Conservation (phyloP, 2,888 invertebrate genomes). For the Carpatolechia fugitivella region DNA sequence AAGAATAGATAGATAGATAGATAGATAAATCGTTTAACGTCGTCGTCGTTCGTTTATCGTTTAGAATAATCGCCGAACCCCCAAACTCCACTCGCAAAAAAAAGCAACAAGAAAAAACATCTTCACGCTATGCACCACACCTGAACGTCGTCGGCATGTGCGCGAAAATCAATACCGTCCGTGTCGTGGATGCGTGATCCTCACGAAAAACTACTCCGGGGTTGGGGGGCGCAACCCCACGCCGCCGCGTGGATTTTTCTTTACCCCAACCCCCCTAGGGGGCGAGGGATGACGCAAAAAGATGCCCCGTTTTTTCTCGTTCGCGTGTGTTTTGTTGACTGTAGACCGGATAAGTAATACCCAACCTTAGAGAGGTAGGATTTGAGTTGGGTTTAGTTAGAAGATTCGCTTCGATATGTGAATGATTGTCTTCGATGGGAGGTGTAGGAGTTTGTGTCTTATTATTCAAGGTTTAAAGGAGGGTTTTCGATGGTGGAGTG, state of each 20-base stretch:
- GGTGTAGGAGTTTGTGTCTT: constrained; percentile 32
- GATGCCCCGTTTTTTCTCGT: constrained; percentile 71
- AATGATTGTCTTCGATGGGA: constrained; percentile 54
- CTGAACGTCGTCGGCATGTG: constrained; percentile 63
- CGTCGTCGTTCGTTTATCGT: too few relatives aligned
- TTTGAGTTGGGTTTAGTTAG: constrained; percentile 25
- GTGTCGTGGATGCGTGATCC: constrained; percentile 75
- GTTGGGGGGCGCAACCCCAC: constrained; percentile 33
- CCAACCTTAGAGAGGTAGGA: neutral
- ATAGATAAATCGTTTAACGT: too few relatives aligned
- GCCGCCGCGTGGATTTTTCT: constrained; percentile 58
- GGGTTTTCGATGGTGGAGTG: constrained; percentile 25
- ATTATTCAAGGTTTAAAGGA: constrained; percentile 18
- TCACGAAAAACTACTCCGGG: constrained; percentile 75
- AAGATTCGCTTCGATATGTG: constrained; percentile 46
- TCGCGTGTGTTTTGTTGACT: constrained; percentile 70
- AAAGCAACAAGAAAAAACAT: constrained; percentile 27
- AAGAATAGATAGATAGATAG: too few relatives aligned
- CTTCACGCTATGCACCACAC: constrained; percentile 45
- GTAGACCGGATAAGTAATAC: constrained; percentile 20
- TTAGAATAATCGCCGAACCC: too few relatives aligned
- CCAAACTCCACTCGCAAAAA: neutral
- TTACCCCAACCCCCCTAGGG: constrained; percentile 61
- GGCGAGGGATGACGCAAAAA: constrained; percentile 68
- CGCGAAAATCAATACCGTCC: constrained; percentile 73